Evolutionary conservation across 2,797 vertebrate species (phyloP), one percentile per base, ranked within the genome.

Genomic region (Thalassophryne amazonica): DNA sequence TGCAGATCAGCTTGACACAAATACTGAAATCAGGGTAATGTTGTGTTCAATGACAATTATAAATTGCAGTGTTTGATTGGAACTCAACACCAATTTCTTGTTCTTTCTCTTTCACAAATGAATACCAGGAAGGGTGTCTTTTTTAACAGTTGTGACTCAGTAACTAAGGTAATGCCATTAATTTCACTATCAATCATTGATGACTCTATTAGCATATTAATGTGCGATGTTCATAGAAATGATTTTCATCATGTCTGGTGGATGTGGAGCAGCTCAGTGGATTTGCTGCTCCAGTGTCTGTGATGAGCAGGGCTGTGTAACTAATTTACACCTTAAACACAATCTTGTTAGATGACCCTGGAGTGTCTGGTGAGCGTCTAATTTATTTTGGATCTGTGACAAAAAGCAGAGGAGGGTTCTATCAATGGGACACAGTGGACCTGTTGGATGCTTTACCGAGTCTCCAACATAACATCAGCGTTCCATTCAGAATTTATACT

Each of bases 181-280:
- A 76, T 81, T 79, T 71, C 1, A n/a, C 65, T 62, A 72, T 81
- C 69, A 81, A 65, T 48, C 69, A 78, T 76, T 85, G 85, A 83
- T 84, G 61, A 68, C 62, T 52, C 12, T 66, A 84, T 85, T 86
- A 81, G 69, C 81, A 87, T 87, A 80, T 86, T 86, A 86, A 89
- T 81, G 75, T 85, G 68, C 60, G 66, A 77, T 75, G 69, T 81
- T 78, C 62, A 41, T 68, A 64, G 73, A 81, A 81, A 33, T 66
- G 81, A 77, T 75, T 63, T 79, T 54, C 70, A 69, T 73, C 73
- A 63, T 57, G 73, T 72, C 62, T 69, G 53, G 27, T 71, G 56
- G 59, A 74, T 72, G 13, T 42, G 38, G 50, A 69, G 63, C 69
- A 46, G 40, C 80, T 76, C 76, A 34, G 55, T 70, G 75, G 73